Evolutionary conservation across 2,113 vertebrate genomes (phyloP).

Genomic region (Chunga burmeisteri): DNA sequence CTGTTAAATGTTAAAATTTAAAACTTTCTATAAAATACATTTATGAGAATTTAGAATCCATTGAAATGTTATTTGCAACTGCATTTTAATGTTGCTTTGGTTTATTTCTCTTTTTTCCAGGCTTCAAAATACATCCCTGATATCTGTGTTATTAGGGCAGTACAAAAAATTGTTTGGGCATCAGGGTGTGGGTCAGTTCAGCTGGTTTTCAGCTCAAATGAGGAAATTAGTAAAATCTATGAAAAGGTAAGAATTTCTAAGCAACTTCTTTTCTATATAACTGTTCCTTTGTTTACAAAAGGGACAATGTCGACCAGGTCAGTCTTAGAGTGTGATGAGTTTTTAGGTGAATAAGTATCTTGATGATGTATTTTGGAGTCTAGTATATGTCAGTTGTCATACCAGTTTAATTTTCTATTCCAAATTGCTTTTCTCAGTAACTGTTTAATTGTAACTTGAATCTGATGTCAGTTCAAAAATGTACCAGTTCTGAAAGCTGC

Average conservation of each 20-base stretch:
- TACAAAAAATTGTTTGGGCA: conserved; percentile 98
- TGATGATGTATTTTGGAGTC: background rate
- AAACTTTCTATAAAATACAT: background rate
- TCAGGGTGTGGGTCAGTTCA: conserved; percentile 96
- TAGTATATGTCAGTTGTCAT: background rate
- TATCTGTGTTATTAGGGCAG: conserved; percentile 95
- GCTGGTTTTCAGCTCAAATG: conserved; percentile 96
- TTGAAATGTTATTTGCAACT: background rate
- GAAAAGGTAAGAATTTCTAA: conserved; percentile 86
- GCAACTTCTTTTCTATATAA: background rate
- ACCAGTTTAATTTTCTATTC: background rate
- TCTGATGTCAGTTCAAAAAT: background rate
- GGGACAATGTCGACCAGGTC: background rate
- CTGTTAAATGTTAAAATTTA: background rate
- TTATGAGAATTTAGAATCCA: background rate
- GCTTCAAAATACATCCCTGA: conserved; percentile 98
- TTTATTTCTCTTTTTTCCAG: conserved; percentile 72
- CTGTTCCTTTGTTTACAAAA: background rate
- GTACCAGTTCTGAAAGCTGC: background rate
- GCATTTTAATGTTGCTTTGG: background rate
- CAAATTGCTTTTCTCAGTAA: background rate
- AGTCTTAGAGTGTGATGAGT: background rate
- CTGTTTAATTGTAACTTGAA: background rate
- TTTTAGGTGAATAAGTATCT: background rate
- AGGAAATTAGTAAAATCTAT: conserved; percentile 98